Evolutionary conservation across 2,888 invertebrate genomes (phyloP).

Genomic region (Pyrgus malvae): DNA sequence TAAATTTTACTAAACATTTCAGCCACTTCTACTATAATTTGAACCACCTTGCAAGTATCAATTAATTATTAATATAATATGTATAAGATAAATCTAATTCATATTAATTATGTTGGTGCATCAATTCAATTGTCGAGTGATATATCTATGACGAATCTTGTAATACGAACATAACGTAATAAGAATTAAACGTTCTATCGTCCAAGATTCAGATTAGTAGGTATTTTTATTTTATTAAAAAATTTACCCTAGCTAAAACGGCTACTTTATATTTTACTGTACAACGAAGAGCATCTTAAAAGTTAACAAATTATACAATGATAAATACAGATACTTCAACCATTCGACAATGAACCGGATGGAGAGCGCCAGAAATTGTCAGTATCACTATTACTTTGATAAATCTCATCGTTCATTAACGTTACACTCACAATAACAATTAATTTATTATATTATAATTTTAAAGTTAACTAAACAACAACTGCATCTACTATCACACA

Average conservation of each 20-base stretch:
- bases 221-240: slow-evolving; percentile 74
- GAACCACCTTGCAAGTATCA: slow-evolving; percentile 30
- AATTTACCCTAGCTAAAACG: slow-evolving; percentile 79
- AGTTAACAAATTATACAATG: slow-evolving; percentile 54
- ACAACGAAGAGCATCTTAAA: slow-evolving; percentile 72
- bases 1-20: slow-evolving; percentile 25
- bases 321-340: slow-evolving; percentile 34
- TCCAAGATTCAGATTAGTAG: slow-evolving; percentile 53
- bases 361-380: slow-evolving; percentile 61
- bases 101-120: slow-evolving; percentile 73
- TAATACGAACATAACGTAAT: slow-evolving; percentile 56
- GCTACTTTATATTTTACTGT: slow-evolving; percentile 77
- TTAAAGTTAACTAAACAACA: slow-evolving; percentile 81
- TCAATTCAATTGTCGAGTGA: slow-evolving; percentile 64
- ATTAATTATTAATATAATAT: slow-evolving; percentile 44
- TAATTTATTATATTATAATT: slow-evolving; percentile 64
- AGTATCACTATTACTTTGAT: slow-evolving; percentile 57
- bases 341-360: slow-evolving; percentile 59
- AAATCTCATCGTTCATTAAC: slow-evolving; percentile 72
- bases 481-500: slow-evolving; percentile 83
- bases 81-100: slow-evolving; percentile 59
- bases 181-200: slow-evolving; percentile 51
- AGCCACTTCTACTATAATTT: slow-evolving; percentile 13
- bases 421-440: slow-evolving; percentile 81
- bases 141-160: slow-evolving; percentile 50